These are phyloP conservation scores for Bombus pyrosoma DNA, from an alignment of 1,140 invertebrate species.

Conservation along the genomic window DNA sequence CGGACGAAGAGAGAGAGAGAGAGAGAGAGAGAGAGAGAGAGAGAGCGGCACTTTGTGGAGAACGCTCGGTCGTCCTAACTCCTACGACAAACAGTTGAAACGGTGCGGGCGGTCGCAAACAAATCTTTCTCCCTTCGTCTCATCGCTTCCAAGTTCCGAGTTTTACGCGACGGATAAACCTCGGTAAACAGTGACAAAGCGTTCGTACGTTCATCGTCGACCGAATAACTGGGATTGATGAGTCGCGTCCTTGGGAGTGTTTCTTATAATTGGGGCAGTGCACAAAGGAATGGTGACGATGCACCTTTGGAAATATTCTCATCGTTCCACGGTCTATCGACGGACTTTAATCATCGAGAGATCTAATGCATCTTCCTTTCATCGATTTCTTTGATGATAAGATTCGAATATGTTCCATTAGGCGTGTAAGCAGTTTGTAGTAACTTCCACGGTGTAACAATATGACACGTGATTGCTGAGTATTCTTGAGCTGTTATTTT, in stretches of 20 bases:
- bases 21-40: constrained; percentile 24
- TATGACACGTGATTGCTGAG: neutral
- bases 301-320: neutral
- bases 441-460: neutral
- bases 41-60: constrained; percentile 53
- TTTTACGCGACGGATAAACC: constrained; percentile 35
- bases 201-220: neutral
- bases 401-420: neutral
- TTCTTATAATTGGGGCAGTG: constrained; percentile 28
- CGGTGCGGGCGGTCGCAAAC: constrained; percentile 70
- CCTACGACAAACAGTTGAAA: constrained; percentile 73
- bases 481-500: neutral
- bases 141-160: neutral
- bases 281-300: constrained; percentile 23
- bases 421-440: neutral
- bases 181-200: constrained; percentile 68
- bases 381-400: neutral
- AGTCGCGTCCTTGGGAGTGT: constrained; percentile 3
- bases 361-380: neutral
- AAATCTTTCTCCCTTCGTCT: constrained; percentile 57
- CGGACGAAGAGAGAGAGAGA: neutral
- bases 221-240: constrained; percentile 12
- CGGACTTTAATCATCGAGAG: neutral
- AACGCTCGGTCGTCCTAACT: constrained; percentile 68
- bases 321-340: neutral